phyloP scores from a whole-genome alignment of 2,113 vertebrate genomes.

The Cygnus atratus region DNA sequence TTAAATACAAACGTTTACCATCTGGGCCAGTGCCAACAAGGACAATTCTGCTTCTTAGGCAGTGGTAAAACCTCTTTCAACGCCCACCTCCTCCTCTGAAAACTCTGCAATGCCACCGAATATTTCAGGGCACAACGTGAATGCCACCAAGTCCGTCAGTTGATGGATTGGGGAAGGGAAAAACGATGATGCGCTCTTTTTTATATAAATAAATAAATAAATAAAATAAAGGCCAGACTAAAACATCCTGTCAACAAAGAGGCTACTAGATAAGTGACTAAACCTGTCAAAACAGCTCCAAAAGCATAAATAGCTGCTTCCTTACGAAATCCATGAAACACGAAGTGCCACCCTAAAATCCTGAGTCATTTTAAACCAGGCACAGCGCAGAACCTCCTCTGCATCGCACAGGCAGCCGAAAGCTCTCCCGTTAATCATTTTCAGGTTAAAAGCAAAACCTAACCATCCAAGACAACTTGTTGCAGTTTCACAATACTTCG shows the following conservation, averaged over 20 bases:
- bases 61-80: not conserved
- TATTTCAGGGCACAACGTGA: not conserved
- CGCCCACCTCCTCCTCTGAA: not conserved
- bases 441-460: not conserved
- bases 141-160: not conserved
- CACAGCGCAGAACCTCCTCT: fast-evolving
- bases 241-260: not conserved
- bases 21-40: not conserved
- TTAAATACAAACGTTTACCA: conserved; percentile 22
- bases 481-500: not conserved
- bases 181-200: not conserved
- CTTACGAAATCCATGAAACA: not conserved
- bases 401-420: not conserved
- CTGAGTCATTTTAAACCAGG: not conserved
- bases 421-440: not conserved
- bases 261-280: not conserved
- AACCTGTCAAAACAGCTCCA: not conserved
- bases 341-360: not conserved
- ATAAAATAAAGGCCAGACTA: not conserved
- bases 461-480: not conserved
- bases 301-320: not conserved
- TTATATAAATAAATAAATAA: not conserved
- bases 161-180: not conserved
- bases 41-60: not conserved
- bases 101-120: not conserved